Percentiles rank a stretch among this genome's conserved stretches.
Conservation (phyloP, 2,888 invertebrate species). For the Lucinisca nassula region DNA sequence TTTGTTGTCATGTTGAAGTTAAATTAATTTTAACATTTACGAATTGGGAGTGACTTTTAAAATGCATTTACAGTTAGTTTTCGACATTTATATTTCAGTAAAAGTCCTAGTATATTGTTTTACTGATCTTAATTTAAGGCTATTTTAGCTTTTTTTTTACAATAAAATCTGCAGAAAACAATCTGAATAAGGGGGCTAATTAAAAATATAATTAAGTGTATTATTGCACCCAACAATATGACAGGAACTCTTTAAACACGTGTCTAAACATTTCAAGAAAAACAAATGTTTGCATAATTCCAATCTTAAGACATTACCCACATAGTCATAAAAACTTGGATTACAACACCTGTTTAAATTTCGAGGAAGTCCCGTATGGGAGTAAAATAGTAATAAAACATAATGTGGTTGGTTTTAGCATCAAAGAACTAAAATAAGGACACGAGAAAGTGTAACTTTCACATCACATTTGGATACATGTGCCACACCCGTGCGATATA, state of each 20-base stretch:
- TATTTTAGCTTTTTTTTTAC: not conserved
- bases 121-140: not conserved
- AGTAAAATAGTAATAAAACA: not conserved
- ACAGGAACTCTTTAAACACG: not conserved
- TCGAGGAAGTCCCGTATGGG: not conserved
- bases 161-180: not conserved
- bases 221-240: not conserved
- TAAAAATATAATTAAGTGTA: not conserved
- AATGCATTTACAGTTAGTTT: not conserved
- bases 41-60: not conserved
- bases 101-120: not conserved
- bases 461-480: no score
- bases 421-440: no score
- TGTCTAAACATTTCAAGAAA: not conserved
- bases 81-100: not conserved
- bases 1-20: not conserved
- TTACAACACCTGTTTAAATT: slow-evolving; percentile 1
- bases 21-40: slow-evolving; percentile 6
- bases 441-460: no score
- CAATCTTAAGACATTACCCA: not conserved
- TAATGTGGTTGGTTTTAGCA: not conserved
- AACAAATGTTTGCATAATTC: not conserved
- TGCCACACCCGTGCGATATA: no score
- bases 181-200: not conserved
- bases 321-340: not conserved